Conservation (phyloP, 2,797 vertebrate species). For the Amazona ochrocephala region DNA sequence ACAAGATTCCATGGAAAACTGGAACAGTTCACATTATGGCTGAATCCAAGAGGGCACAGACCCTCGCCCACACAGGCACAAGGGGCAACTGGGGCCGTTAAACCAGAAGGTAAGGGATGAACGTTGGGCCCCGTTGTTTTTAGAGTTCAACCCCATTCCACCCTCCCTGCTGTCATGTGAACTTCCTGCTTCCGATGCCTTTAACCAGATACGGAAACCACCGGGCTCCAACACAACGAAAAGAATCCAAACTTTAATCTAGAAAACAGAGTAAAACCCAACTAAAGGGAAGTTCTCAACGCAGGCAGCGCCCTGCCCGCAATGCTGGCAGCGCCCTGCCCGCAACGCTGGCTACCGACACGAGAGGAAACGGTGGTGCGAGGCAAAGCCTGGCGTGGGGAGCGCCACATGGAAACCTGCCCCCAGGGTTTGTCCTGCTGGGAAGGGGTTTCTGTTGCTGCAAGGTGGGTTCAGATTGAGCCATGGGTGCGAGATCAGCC, state of each 20-base stretch:
- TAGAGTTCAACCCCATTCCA: neutral
- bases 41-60: slow-evolving; percentile 5
- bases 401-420: neutral
- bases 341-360: too few species aligned
- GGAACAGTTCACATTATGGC: slow-evolving; percentile 28
- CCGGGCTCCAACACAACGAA: neutral
- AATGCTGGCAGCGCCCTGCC: neutral
- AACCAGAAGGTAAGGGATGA: neutral
- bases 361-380: neutral
- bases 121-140: neutral
- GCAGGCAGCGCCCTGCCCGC: neutral
- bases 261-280: neutral
- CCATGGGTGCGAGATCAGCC: rapidly evolving
- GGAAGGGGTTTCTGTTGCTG: neutral
- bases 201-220: neutral
- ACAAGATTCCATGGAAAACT: slow-evolving; percentile 47
- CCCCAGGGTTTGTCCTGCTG: neutral
- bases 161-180: neutral
- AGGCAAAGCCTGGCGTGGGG: neutral
- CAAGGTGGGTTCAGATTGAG: neutral
- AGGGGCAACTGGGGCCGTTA: neutral
- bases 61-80: neutral
- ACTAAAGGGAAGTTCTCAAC: neutral
- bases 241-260: neutral
- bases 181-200: neutral